Base-by-base conservation (phyloP, 2,797 vertebrate genomes). In the Hippocampus kuda region DNA sequence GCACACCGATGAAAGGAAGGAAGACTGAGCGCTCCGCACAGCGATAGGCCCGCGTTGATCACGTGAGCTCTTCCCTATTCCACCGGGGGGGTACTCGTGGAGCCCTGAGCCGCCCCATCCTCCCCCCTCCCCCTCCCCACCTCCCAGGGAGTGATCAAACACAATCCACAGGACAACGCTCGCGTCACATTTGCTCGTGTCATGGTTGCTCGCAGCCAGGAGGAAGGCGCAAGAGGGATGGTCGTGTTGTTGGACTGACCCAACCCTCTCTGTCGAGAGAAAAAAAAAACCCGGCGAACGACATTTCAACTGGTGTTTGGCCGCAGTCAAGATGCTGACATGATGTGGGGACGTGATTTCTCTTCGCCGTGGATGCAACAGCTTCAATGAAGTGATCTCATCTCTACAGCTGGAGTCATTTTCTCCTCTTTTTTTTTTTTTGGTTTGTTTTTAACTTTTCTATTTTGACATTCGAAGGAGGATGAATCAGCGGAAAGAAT, bases 61-160 rank as follows among this genome's bases (percentile, higher is more conserved):
- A 94, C 92, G 84, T 93, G 92, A 80, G 80, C 82, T 66, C 77
- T 78, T 85, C 88, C 90, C 87, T 88, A 81, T 88, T 83, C 83
- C 77, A 67, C 65, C 49, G 65, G 22, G 78, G 22, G 79, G 81
- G 81, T 85, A 79, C 72, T 72, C 26, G 79, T 81, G 80, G 79
- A 83, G 75, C 77, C 80, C 72, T 51, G 59, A 34, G 16, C 59
- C 16, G 30, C 59, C 8, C 30, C 79, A 76, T 73, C 5, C 42
- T 74, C 81, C 72, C 73, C 82, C 70, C 74, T 0, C 5, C 5
- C 34, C 34, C 5, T 34, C 30, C 30, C 34, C 5, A 38, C 34
- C 34, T 38, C 38, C 75, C 81, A 80, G 81, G 48, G 73, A 81
- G 81, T 82, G 77, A 83, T 77, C 83, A 84, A 75, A 84, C 80